Base-by-base conservation (phyloP, 1,140 invertebrate genomes). In the Lepidurus packardi region DNA sequence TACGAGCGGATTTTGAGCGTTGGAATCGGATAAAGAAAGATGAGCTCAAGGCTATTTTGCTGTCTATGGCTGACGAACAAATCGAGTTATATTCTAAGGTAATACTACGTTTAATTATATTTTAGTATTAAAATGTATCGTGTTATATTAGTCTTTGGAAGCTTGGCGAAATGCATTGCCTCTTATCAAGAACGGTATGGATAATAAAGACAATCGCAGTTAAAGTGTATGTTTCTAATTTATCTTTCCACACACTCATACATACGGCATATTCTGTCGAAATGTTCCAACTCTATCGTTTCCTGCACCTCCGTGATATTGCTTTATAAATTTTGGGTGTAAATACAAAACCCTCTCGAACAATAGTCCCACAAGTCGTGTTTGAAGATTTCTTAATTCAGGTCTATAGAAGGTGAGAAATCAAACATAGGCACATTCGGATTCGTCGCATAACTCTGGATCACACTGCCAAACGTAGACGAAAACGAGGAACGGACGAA, bases 1-100 rank as follows among this genome's bases (percentile, higher is more conserved):
- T 93, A 7, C 86, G 90, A 74, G 90, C 91, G 44, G 92, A 92
- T 83, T 84, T 92, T 78, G 89, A 91, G 73, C 85, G 91, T 77
- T 93, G 92, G 92, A 89, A 91, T 80, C 82, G 86, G 21, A 90
- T 91, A 79, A 93, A 92, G 83, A 88, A 89, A 79, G 84, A 86
- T 13, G 90, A 91, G 83, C 83, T 92, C 41, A 92, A 91, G 81
- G 88, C 88, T 79, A 88, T 92, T 80, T 85, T 93, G 6, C 83
- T 90, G 2, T 84, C 87, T 80, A 88, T 91, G 86, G 90, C 90
- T 16, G 89, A 91, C 80, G 87, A 89, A 83, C 90, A 93, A 82
- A 91, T 92, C 53, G 84, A 87, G 74, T 90, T 89, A 82, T 92
- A 91, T 85, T 87, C 91, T 82, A 87, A 90, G 85, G 86, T 86